A percentile compares a stretch with the other conserved stretches of the same genome.
Evolutionary conservation across 1,140 invertebrate genomes (phyloP).

Genomic region (Eciton burchellii): DNA sequence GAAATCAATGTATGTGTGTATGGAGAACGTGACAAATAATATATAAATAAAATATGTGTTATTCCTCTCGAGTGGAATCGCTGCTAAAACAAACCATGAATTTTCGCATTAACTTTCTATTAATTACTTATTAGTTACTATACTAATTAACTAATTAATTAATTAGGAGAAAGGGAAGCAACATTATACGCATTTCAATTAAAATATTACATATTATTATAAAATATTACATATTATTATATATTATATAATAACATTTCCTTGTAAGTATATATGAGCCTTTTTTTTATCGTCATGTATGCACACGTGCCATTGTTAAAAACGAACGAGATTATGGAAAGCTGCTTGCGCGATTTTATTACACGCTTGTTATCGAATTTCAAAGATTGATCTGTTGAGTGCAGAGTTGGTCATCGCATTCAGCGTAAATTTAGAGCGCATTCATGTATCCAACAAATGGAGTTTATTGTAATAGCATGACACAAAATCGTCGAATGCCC

Average conservation of each 20-base stretch:
- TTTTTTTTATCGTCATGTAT: constrained; percentile 23
- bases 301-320: constrained; percentile 10
- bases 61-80: neutral
- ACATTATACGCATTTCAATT: no score
- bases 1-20: neutral
- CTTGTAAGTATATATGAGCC: neutral
- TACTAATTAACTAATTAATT: no score
- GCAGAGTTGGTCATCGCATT: constrained; percentile 18
- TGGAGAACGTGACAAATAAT: neutral
- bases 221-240: no score
- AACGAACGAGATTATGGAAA: constrained; percentile 19
- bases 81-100: no score
- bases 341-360: constrained; percentile 17
- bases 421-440: neutral
- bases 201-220: no score
- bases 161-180: no score
- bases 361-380: constrained; percentile 39
- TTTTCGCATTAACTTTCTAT: no score
- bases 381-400: constrained; percentile 38
- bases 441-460: constrained; percentile 16
- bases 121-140: no score
- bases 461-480: constrained; percentile 44
- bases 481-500: constrained; percentile 7
- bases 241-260: neutral
- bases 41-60: constrained; percentile 51